A percentile compares a stretch with the other conserved stretches of the same genome.
Evolutionary conservation across 2,113 vertebrate genomes (phyloP).

Genomic region (Catharus bicknelli): DNA sequence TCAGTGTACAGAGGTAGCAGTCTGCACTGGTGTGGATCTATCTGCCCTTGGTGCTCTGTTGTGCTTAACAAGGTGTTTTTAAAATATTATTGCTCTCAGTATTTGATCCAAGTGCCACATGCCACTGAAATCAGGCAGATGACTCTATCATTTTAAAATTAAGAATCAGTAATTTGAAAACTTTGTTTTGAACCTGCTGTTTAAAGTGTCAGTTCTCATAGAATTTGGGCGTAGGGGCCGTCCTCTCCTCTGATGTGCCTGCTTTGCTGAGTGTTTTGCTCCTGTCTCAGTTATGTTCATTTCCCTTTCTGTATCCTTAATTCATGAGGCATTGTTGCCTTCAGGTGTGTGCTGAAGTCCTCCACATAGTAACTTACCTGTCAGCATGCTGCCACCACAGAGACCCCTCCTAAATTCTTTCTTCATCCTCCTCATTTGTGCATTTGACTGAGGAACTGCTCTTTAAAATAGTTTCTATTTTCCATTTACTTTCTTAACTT

Average conservation of each 20-base stretch:
- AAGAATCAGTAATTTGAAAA: neutral
- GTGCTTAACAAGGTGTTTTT: neutral
- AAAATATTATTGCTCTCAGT: neutral
- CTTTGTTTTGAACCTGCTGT: neutral
- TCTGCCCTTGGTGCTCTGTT: neutral
- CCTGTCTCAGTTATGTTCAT: neutral
- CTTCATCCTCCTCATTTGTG: neutral
- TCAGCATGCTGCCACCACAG: neutral
- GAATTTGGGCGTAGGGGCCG: neutral
- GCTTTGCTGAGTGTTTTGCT: neutral
- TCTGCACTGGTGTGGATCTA: neutral
- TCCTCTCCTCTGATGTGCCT: neutral
- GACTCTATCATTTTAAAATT: neutral
- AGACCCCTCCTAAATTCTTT: neutral
- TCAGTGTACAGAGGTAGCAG: neutral
- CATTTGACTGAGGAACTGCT: neutral
- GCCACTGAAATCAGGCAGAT: neutral
- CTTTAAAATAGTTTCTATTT: neutral
- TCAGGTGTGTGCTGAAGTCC: neutral
- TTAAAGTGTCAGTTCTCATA: neutral
- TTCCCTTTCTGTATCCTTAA: neutral
- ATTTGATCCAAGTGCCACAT: neutral
- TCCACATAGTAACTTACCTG: neutral
- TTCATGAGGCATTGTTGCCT: neutral
- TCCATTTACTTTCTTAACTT: neutral